phyloP scores from a whole-genome alignment of 2,113 vertebrate species.

The Planiliza haematocheilus region DNA sequence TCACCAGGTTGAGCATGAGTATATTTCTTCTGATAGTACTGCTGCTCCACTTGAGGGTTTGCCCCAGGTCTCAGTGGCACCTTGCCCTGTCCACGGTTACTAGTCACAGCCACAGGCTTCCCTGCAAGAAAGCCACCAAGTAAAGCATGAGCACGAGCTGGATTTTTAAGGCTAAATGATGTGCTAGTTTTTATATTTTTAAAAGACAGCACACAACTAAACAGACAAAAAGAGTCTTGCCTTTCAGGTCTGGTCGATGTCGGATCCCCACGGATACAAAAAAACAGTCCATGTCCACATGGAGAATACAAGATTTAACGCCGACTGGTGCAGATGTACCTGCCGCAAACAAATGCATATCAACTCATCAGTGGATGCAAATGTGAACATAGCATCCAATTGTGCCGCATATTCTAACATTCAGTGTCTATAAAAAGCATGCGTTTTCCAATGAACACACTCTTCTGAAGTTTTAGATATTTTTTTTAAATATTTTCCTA shows the following conservation, averaged over 20 bases:
- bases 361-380: neutral
- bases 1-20: constrained; percentile 81
- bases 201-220: neutral
- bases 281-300: constrained; percentile 99
- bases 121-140: constrained; percentile 77
- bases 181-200: neutral
- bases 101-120: constrained; percentile 96
- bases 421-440: neutral
- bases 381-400: neutral
- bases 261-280: constrained; percentile 98
- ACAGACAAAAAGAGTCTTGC: constrained; percentile 69
- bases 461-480: too few relatives aligned
- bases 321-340: constrained; percentile 24
- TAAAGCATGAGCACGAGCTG: neutral
- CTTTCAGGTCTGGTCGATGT: constrained; percentile 94
- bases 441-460: too few relatives aligned
- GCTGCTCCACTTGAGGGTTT: constrained; percentile 90
- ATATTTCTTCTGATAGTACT: constrained; percentile 91
- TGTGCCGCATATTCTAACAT: neutral
- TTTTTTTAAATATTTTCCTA: too few relatives aligned
- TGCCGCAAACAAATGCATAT: constrained; percentile 44
- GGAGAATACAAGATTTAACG: constrained; percentile 91
- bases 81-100: constrained; percentile 90
- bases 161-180: neutral
- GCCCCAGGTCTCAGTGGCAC: constrained; percentile 87